Conservation (phyloP, 2,888 invertebrate species). For the Eucriotettix oculatus region DNA sequence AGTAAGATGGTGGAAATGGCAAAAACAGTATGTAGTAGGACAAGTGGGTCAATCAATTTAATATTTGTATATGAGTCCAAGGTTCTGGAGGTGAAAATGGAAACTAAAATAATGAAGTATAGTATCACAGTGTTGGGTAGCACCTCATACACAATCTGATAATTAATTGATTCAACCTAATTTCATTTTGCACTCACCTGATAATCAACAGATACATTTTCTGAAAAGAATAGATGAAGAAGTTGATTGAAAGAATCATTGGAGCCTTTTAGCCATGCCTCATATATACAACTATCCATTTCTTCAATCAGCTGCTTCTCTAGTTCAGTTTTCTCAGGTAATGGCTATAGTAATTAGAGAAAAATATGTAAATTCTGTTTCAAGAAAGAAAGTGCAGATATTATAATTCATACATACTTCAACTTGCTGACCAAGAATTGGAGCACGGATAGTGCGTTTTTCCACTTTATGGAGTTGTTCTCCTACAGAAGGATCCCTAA, state of each 20-base stretch:
- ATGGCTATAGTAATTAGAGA: conserved; percentile 4
- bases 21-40: too few relatives aligned
- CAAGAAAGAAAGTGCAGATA: too few relatives aligned
- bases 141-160: too few relatives aligned
- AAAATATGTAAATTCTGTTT: too few relatives aligned
- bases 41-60: too few relatives aligned
- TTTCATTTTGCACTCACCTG: conserved; percentile 20
- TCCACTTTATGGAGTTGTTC: conserved; percentile 11
- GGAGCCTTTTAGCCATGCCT: conserved; percentile 38
- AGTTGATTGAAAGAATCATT: conserved; percentile 58
- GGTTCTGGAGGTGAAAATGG: too few relatives aligned
- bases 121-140: too few relatives aligned
- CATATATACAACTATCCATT: conserved; percentile 49
- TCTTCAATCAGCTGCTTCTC: conserved; percentile 36
- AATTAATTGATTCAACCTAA: not conserved
- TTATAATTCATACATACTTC: conserved; percentile 11
- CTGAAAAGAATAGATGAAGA: conserved; percentile 59
- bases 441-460: conserved; percentile 17
- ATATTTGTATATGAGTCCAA: too few relatives aligned
- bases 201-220: conserved; percentile 58
- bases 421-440: conserved; percentile 21
- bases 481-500: conserved; percentile 1
- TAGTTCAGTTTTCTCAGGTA: conserved; percentile 30
- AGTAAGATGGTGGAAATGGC: too few relatives aligned
- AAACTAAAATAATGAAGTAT: too few relatives aligned